Base-by-base conservation (phyloP, 2,888 invertebrate genomes). In the Agrochola lota region DNA sequence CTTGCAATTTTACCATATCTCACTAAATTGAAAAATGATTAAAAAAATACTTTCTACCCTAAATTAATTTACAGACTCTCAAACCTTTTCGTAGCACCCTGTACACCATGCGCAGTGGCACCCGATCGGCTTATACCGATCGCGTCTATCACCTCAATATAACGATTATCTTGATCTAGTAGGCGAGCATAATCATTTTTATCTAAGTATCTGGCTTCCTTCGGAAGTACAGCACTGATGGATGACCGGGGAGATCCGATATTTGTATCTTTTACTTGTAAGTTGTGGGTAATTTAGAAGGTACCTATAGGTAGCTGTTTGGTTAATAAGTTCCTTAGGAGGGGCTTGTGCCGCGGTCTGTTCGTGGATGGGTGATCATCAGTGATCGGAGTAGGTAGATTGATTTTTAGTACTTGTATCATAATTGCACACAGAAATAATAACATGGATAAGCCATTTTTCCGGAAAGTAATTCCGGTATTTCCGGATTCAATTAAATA, bases 181-280 rank as follows among this genome's bases (percentile, higher is more conserved):
- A 91, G 92, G 90, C 90, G 91, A 90, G 90, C 90, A 92, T 94
- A 94, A 94, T 94, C 93, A 94, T 92, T 93, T 91, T 94, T 93
- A 94, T 94, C 94, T 84, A 63, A 90, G 92, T 92, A 93, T 94
- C 94, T 83, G 71, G 71, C 87, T 80, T 78, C 74, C 85, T 85
- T 91, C 90, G 91, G 76, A 92, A 92, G 89, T 91, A 93, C 93
- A 92, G 91, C 94, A 88, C 85, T 94, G 95, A 95, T 94, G 84
- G 94, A 95, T 95, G 74, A 74, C 43, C 64, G 43, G 77, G 77
- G 80, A 81, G 68, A 77, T 74, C 82, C 88, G 73, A 89, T 91
- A 92, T 91, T 90, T 89, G 80, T 85, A 62, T 57, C 63, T 80
- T 80, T 79, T 52, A 62, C 70, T 83, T 71, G 78, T 85, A 74